Base-by-base conservation (phyloP, 2,888 invertebrate genomes). In the Panopea generosa region DNA sequence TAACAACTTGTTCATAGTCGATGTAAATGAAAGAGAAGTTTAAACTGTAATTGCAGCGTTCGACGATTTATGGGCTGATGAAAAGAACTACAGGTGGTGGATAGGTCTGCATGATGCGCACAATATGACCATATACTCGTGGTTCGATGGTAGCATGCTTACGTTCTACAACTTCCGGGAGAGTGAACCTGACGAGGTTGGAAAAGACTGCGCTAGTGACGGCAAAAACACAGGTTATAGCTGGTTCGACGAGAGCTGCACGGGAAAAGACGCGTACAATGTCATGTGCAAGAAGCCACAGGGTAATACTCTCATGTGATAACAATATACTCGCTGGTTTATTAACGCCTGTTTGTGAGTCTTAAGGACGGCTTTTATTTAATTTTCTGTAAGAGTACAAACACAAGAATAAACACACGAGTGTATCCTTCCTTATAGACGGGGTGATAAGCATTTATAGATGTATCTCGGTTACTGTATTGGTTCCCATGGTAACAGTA, bases 221-320 rank as follows among this genome's bases (percentile, higher is more conserved):
- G 49, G 24, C 14, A n/a, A 20, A 0, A 20, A 38, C 11, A 18
- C 33, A 4, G 33, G n/a, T 9, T 63, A 27, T 20, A 27, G 24
- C 2, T 77, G 77, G 77, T 14, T 20, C 0, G 63, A 63, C 11
- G 20, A 16, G 1, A 38, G 22, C 1, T 62, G 63, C 40, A 18
- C 16, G 7, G 4, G 6, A 33, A 11, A 33, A 7, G 7, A 33
- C 1, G 1, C 2, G 6, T 26, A 62, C 14, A 72, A 77, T 49
- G 72, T 77, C 22, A 72, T 77, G 55, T 77, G 77, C 45, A 78
- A 78, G 57, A 78, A 71, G 49, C 47, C 74, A 1, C 45, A 53
- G 49, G 67, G 78, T 78, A 56, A 22, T n/a, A n/a, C n/a, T n/a
- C n/a, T n/a, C n/a, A n/a, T n/a, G n/a, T n/a, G 20, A 16, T 49